Evolutionary conservation across 2,113 vertebrate genomes (phyloP).

Genomic region (Phyllostomus discolor): DNA sequence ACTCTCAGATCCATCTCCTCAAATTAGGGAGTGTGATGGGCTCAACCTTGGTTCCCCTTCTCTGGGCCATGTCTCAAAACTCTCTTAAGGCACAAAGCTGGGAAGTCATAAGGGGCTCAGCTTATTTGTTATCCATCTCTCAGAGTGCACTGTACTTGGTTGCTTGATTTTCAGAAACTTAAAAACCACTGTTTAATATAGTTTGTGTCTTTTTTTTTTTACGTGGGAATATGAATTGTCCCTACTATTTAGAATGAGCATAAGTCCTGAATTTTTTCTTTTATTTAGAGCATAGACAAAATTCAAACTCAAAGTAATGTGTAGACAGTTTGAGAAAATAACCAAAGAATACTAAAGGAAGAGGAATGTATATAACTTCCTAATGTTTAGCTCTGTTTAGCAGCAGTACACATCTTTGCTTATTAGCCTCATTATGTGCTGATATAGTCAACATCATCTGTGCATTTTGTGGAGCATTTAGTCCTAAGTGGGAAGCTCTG

Average conservation of each 20-base stretch:
- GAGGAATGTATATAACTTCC: neutral
- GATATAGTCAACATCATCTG: neutral
- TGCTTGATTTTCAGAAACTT: constrained; percentile 19
- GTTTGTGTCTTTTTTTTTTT: constrained; percentile 2
- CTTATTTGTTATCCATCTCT: constrained; percentile 16
- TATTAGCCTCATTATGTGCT: neutral
- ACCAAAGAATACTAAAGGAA: neutral
- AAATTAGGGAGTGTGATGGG: neutral
- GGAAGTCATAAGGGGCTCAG: neutral
- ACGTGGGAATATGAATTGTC: neutral
- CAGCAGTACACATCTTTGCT: neutral
- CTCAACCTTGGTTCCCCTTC: neutral
- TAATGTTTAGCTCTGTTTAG: neutral
- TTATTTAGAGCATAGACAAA: constrained; percentile 4
- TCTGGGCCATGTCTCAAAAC: neutral
- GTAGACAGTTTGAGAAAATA: constrained; percentile 10
- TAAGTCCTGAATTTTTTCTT: constrained; percentile 27
- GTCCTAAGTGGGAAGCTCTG: neutral
- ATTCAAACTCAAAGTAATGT: constrained; percentile 25
- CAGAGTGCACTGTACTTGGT: neutral
- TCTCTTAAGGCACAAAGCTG: neutral
- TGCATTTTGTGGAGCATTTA: neutral
- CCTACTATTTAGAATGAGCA: constrained; percentile 17
- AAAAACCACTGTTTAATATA: constrained; percentile 31
- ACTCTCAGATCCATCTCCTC: neutral